phyloP scores from a whole-genome alignment of 2,113 vertebrate genomes.

The Xenopus borealis region DNA sequence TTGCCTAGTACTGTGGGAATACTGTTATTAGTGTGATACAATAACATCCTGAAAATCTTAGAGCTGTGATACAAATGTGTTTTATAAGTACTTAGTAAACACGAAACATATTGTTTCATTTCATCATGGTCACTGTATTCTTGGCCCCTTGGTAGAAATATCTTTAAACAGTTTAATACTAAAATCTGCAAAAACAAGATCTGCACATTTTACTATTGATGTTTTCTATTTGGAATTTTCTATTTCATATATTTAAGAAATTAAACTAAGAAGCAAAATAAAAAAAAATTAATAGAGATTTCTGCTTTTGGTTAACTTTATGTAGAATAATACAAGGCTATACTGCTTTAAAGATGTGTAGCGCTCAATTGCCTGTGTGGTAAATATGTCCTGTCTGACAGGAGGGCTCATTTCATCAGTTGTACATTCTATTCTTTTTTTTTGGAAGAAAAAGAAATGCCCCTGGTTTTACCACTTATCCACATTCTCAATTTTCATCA shows the following conservation, averaged over 20 bases:
- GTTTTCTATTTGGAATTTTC: no score
- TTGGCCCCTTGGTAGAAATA: neutral
- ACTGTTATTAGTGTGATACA: slow-evolving; percentile 27
- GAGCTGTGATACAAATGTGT: slow-evolving; percentile 21
- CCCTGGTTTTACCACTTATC: slow-evolving; percentile 10
- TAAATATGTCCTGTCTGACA: slow-evolving; percentile 51
- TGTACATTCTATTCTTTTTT: slow-evolving; percentile 14
- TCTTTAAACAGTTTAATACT: slow-evolving; percentile 21
- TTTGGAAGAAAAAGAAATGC: slow-evolving; percentile 31
- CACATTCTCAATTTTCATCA: slow-evolving; percentile 49
- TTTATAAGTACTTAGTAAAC: slow-evolving; percentile 27
- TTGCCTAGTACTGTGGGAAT: slow-evolving; percentile 23
- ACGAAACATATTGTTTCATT: slow-evolving; percentile 18
- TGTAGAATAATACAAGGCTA: no score
- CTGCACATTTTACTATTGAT: no score
- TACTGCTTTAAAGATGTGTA: neutral
- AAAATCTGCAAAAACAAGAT: neutral
- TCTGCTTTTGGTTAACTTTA: no score
- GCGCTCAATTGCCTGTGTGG: slow-evolving; percentile 47
- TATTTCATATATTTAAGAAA: no score
- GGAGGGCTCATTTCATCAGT: slow-evolving; percentile 13
- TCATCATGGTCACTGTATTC: slow-evolving; percentile 25
- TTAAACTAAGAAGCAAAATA: no score
- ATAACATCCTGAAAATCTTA: slow-evolving; percentile 18
- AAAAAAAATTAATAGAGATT: no score